Conservation (phyloP, 2,113 vertebrate genomes). For the Protomyctophum bolini region DNA sequence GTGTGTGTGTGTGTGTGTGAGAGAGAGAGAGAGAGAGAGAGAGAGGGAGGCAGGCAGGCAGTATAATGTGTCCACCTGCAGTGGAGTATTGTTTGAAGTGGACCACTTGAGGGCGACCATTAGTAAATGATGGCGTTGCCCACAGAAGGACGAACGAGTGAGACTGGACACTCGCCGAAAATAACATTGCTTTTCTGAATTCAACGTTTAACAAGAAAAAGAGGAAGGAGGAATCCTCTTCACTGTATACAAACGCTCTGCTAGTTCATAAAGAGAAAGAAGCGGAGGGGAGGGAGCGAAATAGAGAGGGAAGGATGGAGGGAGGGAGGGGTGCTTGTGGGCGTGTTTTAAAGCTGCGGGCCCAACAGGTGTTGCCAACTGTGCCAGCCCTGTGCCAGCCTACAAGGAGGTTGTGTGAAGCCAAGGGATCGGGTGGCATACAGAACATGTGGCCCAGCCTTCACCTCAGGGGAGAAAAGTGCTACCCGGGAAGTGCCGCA, state of each 20-base stretch:
- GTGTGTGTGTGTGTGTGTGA: no score
- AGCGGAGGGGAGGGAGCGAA: slow-evolving; percentile 13
- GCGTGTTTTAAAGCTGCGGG: slow-evolving; percentile 45
- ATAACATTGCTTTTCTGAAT: no score
- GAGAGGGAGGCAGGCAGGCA: no score
- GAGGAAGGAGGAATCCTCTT: slow-evolving; percentile 1
- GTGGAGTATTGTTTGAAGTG: slow-evolving; percentile 56
- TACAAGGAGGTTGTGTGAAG: slow-evolving; percentile 41
- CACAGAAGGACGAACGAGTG: slow-evolving; percentile 26
- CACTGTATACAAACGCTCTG: slow-evolving; percentile 11
- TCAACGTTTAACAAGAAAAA: no score
- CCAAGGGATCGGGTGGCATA: slow-evolving; percentile 43
- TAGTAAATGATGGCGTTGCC: slow-evolving; percentile 40
- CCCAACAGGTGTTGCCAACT: slow-evolving; percentile 65
- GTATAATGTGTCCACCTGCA: slow-evolving; percentile 64
- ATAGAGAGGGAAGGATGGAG: slow-evolving; percentile 29
- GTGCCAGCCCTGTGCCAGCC: slow-evolving; percentile 34
- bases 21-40: no score
- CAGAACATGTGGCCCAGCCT: slow-evolving; percentile 20
- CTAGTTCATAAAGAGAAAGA: background rate
- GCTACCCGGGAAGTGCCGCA: slow-evolving; percentile 1
- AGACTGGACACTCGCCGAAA: slow-evolving; percentile 1
- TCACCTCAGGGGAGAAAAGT: slow-evolving; percentile 1
- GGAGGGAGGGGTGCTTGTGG: slow-evolving; percentile 38
- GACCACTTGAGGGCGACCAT: slow-evolving; percentile 55